A percentile compares a stretch with the other conserved stretches of the same genome.
Evolutionary conservation across 2,113 vertebrate species (phyloP).

Genomic region (Poecile atricapillus): DNA sequence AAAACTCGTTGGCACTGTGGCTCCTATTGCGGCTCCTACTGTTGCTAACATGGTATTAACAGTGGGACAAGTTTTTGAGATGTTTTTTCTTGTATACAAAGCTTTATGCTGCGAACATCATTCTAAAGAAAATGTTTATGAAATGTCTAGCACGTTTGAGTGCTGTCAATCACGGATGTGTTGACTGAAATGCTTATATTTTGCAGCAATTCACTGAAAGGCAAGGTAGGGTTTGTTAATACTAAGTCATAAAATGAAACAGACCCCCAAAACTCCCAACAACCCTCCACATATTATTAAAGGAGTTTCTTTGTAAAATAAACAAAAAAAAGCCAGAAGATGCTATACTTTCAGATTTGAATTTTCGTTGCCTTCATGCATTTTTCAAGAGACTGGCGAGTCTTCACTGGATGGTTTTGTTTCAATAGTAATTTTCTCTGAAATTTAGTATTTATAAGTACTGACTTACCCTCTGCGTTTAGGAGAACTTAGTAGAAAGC

Average conservation of each 20-base stretch:
- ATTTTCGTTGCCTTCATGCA: neutral
- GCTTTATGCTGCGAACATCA: slow-evolving; percentile 27
- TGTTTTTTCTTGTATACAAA: slow-evolving; percentile 41
- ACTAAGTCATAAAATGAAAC: neutral
- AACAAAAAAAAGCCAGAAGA: neutral
- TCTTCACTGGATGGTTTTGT: neutral
- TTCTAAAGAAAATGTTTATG: neutral
- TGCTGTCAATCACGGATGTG: slow-evolving; percentile 6
- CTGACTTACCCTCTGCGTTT: neutral
- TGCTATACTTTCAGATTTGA: neutral
- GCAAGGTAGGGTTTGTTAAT: neutral
- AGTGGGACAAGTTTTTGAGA: slow-evolving; percentile 49
- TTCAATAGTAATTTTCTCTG: neutral
- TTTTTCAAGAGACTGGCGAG: neutral
- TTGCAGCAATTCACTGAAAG: neutral
- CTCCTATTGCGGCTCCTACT: slow-evolving; percentile 55
- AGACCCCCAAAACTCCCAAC: neutral
- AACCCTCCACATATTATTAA: neutral
- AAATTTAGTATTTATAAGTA: neutral
- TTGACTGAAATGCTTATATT: slow-evolving; percentile 10
- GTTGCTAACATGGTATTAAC: slow-evolving; percentile 60
- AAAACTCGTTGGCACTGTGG: slow-evolving; percentile 21
- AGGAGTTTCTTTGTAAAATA: neutral
- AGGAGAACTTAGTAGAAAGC: slow-evolving; percentile 99
- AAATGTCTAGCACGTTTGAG: neutral